Conservation (phyloP, 2,888 invertebrate species). For the Scotopteryx bipunctaria region DNA sequence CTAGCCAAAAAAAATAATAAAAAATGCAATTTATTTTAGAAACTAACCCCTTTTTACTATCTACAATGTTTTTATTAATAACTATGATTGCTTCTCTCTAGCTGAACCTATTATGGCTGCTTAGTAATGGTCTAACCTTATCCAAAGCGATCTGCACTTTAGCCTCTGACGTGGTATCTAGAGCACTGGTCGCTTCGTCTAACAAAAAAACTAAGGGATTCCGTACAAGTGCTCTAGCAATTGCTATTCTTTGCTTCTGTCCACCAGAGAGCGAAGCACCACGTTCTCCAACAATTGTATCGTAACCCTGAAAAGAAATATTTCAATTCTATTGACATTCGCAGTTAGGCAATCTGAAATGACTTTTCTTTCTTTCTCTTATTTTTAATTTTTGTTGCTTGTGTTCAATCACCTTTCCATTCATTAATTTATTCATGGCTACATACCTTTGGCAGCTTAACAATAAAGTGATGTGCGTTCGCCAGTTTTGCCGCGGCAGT, state of each 20-base stretch:
- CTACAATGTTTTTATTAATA: no score
- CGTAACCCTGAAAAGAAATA: constrained; percentile 84
- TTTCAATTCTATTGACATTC: not conserved
- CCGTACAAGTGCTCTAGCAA: constrained; percentile 85
- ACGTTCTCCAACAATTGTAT: constrained; percentile 69
- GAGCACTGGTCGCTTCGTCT: constrained; percentile 86
- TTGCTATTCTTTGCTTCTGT: constrained; percentile 88
- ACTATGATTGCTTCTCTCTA: no score
- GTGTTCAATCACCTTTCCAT: no score
- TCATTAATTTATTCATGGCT: no score
- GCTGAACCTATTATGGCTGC: no score
- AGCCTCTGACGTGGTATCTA: constrained; percentile 85
- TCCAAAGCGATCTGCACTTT: constrained; percentile 51
- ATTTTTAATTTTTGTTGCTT: no score
- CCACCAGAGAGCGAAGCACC: constrained; percentile 86
- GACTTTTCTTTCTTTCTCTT: no score
- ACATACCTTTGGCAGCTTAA: constrained; percentile 86
- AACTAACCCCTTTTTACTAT: not conserved
- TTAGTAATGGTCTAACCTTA: constrained; percentile 39
- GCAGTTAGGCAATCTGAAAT: not conserved
- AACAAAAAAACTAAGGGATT: constrained; percentile 82
- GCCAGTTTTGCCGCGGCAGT: constrained; percentile 88
- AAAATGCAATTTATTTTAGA: not conserved
- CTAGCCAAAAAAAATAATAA: constrained; percentile 31
- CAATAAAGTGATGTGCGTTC: constrained; percentile 90